Percentiles rank a stretch among this genome's conserved stretches.
Evolutionary conservation across 2,888 invertebrate genomes (phyloP).

Genomic region (Chrysotoxum bicinctum): DNA sequence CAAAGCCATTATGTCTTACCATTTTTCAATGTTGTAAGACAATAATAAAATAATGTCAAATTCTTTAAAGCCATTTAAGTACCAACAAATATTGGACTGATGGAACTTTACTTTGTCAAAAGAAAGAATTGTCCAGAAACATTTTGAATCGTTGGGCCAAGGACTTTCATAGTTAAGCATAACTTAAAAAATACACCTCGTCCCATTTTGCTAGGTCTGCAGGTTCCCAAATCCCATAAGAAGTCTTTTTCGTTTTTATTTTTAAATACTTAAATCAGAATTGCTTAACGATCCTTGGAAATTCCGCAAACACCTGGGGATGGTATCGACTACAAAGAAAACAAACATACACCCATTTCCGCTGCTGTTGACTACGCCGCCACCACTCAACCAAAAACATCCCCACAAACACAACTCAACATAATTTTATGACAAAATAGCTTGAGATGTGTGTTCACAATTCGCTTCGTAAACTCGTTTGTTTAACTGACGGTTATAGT

Average conservation of each 20-base stretch:
- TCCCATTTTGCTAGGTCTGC: not conserved
- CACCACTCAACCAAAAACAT: constrained; percentile 22
- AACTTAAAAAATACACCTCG: not conserved
- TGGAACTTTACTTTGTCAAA: too few relatives aligned
- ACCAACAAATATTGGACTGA: too few relatives aligned
- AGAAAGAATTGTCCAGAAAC: too few relatives aligned
- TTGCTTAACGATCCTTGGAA: constrained; percentile 67
- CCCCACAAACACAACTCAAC: constrained; percentile 26
- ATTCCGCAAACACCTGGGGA: constrained; percentile 66
- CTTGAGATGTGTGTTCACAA: constrained; percentile 65
- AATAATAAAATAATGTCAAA: too few relatives aligned
- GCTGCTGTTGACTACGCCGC: constrained; percentile 13
- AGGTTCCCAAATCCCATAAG: constrained; percentile 26
- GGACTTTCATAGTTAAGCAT: too few relatives aligned
- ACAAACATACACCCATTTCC: not conserved
- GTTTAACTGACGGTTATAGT: constrained; percentile 26
- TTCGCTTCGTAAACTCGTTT: constrained; percentile 53
- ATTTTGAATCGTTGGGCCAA: too few relatives aligned
- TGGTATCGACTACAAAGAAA: constrained; percentile 35
- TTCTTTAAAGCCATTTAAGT: too few relatives aligned
- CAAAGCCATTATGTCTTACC: too few relatives aligned
- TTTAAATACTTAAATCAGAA: constrained; percentile 55
- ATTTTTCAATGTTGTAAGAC: too few relatives aligned
- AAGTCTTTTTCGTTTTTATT: constrained; percentile 35
- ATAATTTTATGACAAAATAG: constrained; percentile 70